Evolutionary conservation across 2,888 invertebrate genomes (phyloP), one percentile per base, ranked within the genome.

Genomic region (Limenitis camilla): DNA sequence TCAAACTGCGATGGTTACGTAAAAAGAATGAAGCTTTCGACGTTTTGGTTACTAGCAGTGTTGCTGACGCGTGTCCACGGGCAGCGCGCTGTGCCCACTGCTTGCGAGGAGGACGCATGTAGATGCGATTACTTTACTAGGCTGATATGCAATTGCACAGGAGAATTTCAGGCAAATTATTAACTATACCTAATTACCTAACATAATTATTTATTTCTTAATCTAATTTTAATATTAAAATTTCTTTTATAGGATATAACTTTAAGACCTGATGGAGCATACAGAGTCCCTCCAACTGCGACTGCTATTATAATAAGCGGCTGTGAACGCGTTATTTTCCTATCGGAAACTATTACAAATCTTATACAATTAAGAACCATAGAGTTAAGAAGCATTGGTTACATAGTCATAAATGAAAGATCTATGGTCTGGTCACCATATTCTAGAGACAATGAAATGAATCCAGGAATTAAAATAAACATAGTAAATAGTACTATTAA

Each of bases 291-390:
- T 49, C 67, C 83, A 6, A 84, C 87, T 46, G 82, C 89, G 7
- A 90, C 89, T 49, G 87, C 86, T 52, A 91, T 95, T 62, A 84
- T 89, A 59, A 89, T 95, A 55, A 85, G 89, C 56, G 90, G 92
- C 69, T 95, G 95, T 72, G 84, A 87, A 47, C 79, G 84, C 31
- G 89, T 93, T 5, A 83, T 78, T 44, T 89, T 94, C 61, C 80
- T 89, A 40, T 66, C 85, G 0, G 85, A 91, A 65, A 87, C 93
- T 6, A 82, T 94, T 43, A 78, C 86, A 30, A 79, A 88, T 56
- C 91, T 93, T 61, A 76, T 87, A 43, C 91, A 90, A 49, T 78
- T 95, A 52, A 89, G 91, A 30, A 87, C 82, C 48, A 85, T 95
- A 46, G 89, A 89, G 53, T 81, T 95, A 56, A 81, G 76, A 56